Conservation (phyloP, 2,797 vertebrate genomes). For the Furcifer pardalis region DNA sequence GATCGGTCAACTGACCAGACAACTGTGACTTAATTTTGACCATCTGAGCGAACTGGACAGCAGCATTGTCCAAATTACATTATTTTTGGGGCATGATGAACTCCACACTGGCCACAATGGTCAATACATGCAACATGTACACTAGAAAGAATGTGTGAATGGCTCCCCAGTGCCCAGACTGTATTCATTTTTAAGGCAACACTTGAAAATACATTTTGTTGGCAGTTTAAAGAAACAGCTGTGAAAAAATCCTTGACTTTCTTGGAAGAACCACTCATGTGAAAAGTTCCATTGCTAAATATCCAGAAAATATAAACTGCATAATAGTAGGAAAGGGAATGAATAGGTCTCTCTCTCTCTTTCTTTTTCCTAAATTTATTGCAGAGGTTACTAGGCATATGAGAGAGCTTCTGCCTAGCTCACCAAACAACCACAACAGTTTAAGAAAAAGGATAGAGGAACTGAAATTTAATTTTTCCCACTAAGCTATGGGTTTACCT, state of each 20-base stretch:
- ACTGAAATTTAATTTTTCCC: neutral
- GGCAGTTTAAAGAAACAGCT: neutral
- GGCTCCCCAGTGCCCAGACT: neutral
- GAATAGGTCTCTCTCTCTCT: no score
- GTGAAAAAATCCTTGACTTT: neutral
- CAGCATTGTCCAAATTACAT: neutral
- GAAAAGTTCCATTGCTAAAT: neutral
- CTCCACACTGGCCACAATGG: neutral
- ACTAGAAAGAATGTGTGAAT: neutral
- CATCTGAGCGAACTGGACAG: neutral
- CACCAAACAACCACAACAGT: neutral
- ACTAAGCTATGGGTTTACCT: neutral
- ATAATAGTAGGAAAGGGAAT: neutral
- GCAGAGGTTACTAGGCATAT: neutral
- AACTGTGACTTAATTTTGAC: neutral
- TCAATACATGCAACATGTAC: neutral
- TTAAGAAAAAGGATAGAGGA: neutral
- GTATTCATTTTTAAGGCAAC: neutral
- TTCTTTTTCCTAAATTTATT: neutral
- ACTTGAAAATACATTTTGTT: neutral
- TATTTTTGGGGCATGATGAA: neutral
- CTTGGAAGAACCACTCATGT: neutral
- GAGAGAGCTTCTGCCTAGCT: neutral
- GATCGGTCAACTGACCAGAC: neutral
- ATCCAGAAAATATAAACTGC: neutral